Base-by-base conservation (phyloP, 2,797 vertebrate genomes). In the Sternarchorhynchus goeldii region DNA sequence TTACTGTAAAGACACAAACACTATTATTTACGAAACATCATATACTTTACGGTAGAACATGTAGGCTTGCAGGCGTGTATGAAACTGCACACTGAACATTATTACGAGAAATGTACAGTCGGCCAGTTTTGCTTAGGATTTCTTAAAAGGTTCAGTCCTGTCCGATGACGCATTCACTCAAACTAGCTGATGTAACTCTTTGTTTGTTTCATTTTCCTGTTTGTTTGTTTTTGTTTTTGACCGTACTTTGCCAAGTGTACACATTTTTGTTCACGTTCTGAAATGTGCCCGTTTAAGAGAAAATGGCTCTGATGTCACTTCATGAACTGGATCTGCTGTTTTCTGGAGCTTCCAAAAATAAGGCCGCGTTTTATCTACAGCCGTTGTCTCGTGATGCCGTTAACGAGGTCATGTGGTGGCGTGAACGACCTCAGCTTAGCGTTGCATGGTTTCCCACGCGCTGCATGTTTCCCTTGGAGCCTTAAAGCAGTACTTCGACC, bases 1-100 rank as follows among this genome's bases (percentile, higher is more conserved):
- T 82, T 80, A 66, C 78, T 81, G 81, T 85, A 79, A 81, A 85
- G 79, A 81, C 81, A 71, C 64, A 68, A 79, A 62, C 75, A 73
- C 80, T 82, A 72, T 85, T 81, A 81, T 69, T 81, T 79, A 55
- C 74, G 65, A 50, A 75, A 71, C 70, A 69, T 79, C 57, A n/a
- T 76, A 70, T 78, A 75, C 79, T 74, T 80, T 82, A 78, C 76
- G 67, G 25, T 58, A 82, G 69, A 79, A 59, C 41, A 41, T 53
- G 60, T 76, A 67, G 62, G 66, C 32, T 64, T 82, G 32, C 73
- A 66, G 73, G 70, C 72, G 60, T 34, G 78, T 72, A 74, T 72
- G 59, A 76, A 31, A 34, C 79, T 75, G 73, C 72, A 75, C 76
- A 74, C 50, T 70, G 41, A 74, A 71, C 58, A 75, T 60, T 60